Percentiles rank a stretch among this genome's conserved stretches.
These are phyloP conservation scores for Lagodon rhomboides DNA, from an alignment of 2,797 vertebrate species.

Conservation along the genomic window DNA sequence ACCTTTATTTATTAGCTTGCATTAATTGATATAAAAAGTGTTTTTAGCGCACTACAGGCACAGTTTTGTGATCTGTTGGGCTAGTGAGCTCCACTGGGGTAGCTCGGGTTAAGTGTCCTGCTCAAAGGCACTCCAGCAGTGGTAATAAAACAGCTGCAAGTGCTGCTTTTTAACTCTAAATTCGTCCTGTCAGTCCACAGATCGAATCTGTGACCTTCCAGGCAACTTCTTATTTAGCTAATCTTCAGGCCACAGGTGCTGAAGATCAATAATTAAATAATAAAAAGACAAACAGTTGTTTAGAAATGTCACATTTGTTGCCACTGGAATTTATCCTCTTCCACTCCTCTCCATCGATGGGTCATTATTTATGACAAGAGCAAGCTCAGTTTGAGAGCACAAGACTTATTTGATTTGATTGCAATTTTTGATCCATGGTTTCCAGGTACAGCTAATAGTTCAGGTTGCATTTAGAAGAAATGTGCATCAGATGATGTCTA, in stretches of 20 bases:
- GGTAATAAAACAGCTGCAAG: constrained; percentile 14
- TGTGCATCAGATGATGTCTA: background rate
- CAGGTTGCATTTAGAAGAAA: background rate
- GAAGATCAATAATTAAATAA: constrained; percentile 12
- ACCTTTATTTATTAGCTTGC: constrained; percentile 45
- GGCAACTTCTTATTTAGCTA: constrained; percentile 4
- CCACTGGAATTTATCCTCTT: background rate
- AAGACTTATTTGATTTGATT: constrained; percentile 13
- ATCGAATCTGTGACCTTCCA: constrained; percentile 23
- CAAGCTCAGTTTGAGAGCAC: background rate
- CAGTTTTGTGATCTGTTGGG: background rate
- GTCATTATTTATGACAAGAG: background rate
- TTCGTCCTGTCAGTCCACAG: background rate
- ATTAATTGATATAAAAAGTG: constrained; percentile 24
- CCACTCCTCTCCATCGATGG: background rate
- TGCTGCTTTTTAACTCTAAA: constrained; percentile 1
- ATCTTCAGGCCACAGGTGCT: constrained; percentile 1
- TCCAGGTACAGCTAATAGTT: background rate
- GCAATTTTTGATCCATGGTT: background rate
- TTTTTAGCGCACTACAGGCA: background rate
- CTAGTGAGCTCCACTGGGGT: background rate
- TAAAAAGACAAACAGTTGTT: constrained; percentile 15
- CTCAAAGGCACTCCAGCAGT: constrained; percentile 4
- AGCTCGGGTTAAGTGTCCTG: background rate
- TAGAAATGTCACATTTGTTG: background rate